Percentiles rank a stretch among this genome's conserved stretches.
Conservation (phyloP, 2,888 invertebrate species). For the Taenaris catops region DNA sequence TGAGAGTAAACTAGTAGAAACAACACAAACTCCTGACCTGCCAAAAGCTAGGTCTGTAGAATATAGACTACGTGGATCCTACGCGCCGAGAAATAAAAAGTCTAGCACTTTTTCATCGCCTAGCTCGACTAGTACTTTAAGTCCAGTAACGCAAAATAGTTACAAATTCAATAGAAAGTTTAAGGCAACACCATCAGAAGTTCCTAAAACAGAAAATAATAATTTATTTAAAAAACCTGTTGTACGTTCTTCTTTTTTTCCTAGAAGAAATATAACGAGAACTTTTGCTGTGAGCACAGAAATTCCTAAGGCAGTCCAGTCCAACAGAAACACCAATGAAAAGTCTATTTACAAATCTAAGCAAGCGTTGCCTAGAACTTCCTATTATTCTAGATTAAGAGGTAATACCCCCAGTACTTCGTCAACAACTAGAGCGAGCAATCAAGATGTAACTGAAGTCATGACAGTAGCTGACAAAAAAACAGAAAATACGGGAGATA, state of each 20-base stretch:
- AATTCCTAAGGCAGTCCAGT: slow-evolving; percentile 28
- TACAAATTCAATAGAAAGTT: slow-evolving; percentile 61
- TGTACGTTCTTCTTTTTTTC: slow-evolving; percentile 44
- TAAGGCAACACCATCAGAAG: slow-evolving; percentile 45
- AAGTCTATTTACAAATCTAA: slow-evolving; percentile 31
- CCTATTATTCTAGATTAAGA: slow-evolving; percentile 54
- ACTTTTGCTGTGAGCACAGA: slow-evolving; percentile 34
- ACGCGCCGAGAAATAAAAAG: slow-evolving; percentile 47
- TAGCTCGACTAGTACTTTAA: slow-evolving; percentile 20
- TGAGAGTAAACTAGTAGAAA: slow-evolving; percentile 25
- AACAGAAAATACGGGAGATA: slow-evolving; percentile 40
- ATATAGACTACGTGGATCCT: slow-evolving; percentile 47
- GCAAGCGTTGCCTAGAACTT: slow-evolving; percentile 50
- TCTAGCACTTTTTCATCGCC: slow-evolving; percentile 37
- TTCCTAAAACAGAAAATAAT: slow-evolving; percentile 37
- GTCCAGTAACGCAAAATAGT: slow-evolving; percentile 38
- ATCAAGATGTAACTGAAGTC: slow-evolving; percentile 25
- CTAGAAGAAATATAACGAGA: slow-evolving; percentile 42
- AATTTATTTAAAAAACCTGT: slow-evolving; percentile 42
- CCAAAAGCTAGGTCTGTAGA: slow-evolving; percentile 38
- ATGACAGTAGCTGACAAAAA: slow-evolving; percentile 36
- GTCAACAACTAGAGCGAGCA: slow-evolving; percentile 30
- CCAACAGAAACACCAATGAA: slow-evolving; percentile 25
- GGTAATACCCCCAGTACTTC: slow-evolving; percentile 35
- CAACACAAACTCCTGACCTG: slow-evolving; percentile 31